Base-by-base conservation (phyloP, 2,113 vertebrate genomes). In the Paralichthys olivaceus region DNA sequence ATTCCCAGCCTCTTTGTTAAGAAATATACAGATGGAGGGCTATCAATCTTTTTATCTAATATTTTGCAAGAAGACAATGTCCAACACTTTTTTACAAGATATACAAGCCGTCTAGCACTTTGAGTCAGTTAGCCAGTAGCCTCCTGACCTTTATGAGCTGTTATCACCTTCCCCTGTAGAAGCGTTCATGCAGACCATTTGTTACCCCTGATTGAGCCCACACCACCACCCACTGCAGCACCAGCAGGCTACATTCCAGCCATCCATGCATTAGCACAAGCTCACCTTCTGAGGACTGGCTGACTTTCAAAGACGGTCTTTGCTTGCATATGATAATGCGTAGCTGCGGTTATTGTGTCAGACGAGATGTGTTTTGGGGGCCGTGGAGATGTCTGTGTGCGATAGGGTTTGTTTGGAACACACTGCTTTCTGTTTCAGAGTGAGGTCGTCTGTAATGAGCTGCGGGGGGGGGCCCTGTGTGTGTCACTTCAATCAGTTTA, bases 331-430 rank as follows among this genome's bases (percentile, higher is more conserved):
- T 84, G 83, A 83, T 82, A 54, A 79, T 73, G 75, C 55, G 47
- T 34, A 65, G 43, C 60, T 65, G 73, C 54, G 75, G 77, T 76
- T 92, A 81, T 72, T 75, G 77, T 91, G 85, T 86, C 76, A 90
- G 74, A 84, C 72, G 87, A 87, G 79, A 75, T 22, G 26, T 88
- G 83, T 90, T 90, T 72, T 81, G 70, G 84, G 75, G 79, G 81
- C 55, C 25, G 55, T 28, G 6, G 72, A 88, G 90, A 94, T 92
- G 87, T 76, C 87, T 81, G 71, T 67, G 77, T 69, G 69, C 14
- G 91, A 92, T 92, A 91, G 49, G 64, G 22, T 80, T 78, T 62
- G 53, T 29, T 75, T 40, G 57, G 45, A 77, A 65, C 26, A 8
- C 20, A 0, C 12, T 57, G 32, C 68, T 78, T 80, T 84, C 49